Evolutionary conservation across 2,888 invertebrate species (phyloP).

Genomic region (Hoplodrina blanda): DNA sequence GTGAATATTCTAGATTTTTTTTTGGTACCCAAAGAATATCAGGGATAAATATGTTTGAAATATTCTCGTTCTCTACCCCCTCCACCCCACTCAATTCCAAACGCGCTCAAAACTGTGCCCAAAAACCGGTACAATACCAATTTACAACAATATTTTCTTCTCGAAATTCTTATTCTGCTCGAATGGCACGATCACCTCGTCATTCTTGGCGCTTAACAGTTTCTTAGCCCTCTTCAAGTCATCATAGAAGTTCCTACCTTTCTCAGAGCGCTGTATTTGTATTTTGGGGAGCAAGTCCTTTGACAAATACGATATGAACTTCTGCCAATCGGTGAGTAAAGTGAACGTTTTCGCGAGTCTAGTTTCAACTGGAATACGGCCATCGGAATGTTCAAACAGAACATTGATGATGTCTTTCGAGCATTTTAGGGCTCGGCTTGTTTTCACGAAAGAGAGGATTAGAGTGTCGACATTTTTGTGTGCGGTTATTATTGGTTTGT

Average conservation of each 20-base stretch:
- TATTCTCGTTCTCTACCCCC: background rate
- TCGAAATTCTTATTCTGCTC: constrained; percentile 69
- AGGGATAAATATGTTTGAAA: background rate
- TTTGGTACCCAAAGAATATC: background rate
- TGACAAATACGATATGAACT: constrained; percentile 82
- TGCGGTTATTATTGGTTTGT: constrained; percentile 81
- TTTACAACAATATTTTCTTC: constrained; percentile 79
- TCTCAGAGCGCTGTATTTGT: constrained; percentile 82
- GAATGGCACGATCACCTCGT: constrained; percentile 75
- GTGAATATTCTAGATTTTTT: background rate
- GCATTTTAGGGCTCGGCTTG: constrained; percentile 65
- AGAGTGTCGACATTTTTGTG: constrained; percentile 79
- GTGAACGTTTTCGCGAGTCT: constrained; percentile 76
- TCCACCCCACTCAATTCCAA: background rate
- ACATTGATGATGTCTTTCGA: constrained; percentile 81
- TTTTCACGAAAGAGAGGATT: constrained; percentile 76
- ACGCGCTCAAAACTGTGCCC: constrained; percentile 51
- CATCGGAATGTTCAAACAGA: constrained; percentile 84
- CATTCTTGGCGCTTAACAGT: constrained; percentile 74
- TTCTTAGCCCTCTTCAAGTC: constrained; percentile 84
- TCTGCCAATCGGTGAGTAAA: constrained; percentile 84
- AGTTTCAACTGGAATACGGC: constrained; percentile 79
- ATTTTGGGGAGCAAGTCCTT: constrained; percentile 82
- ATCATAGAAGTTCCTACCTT: constrained; percentile 82
- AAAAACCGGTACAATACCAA: constrained; percentile 48